Evolutionary conservation across 1,140 invertebrate species (phyloP).

Genomic region (Drosophila sucinea): DNA sequence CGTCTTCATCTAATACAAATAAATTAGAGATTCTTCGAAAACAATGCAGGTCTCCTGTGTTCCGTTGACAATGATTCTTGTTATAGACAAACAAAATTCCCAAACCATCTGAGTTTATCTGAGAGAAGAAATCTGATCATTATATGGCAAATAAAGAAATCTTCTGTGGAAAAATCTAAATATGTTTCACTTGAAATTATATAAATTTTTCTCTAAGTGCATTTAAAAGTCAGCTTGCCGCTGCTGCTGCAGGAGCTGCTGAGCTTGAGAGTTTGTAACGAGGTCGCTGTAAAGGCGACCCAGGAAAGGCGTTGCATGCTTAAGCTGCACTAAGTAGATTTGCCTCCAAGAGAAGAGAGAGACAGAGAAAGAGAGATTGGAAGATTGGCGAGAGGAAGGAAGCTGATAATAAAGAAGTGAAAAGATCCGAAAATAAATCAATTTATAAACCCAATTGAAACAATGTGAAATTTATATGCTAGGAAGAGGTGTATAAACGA

Average conservation of each 20-base stretch:
- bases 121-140: no score
- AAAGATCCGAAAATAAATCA: constrained; percentile 34
- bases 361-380: constrained; percentile 8
- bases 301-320: constrained; percentile 56
- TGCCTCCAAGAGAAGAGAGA: neutral
- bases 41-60: no score
- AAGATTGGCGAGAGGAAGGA: constrained; percentile 12
- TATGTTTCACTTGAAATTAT: neutral
- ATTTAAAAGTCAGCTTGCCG: constrained; percentile 45
- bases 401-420: constrained; percentile 44
- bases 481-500: neutral
- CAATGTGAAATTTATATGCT: neutral
- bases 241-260: constrained; percentile 23
- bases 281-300: constrained; percentile 58
- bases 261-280: constrained; percentile 22
- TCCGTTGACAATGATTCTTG: no score
- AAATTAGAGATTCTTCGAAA: no score
- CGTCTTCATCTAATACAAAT: no score
- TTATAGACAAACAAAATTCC: no score
- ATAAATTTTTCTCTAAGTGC: neutral
- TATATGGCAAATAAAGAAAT: no score
- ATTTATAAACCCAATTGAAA: constrained; percentile 13
- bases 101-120: no score
- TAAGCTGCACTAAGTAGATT: constrained; percentile 36
- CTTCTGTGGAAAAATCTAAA: no score